phyloP scores from a whole-genome alignment of 2,888 invertebrate genomes.

The Eubasilissa splendida region DNA sequence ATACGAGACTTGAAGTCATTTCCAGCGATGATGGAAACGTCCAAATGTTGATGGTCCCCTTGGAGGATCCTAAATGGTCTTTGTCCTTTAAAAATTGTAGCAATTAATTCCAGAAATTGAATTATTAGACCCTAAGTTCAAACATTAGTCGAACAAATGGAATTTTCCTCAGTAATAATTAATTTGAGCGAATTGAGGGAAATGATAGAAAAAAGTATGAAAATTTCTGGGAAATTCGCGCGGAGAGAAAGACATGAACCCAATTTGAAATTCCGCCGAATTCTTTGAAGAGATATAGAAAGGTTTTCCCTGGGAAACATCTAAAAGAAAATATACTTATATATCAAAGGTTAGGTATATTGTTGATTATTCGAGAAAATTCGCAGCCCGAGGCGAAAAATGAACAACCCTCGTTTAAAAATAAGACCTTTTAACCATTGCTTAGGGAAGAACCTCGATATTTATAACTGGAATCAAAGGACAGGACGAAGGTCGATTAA shows the following conservation, averaged over 20 bases:
- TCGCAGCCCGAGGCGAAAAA: too few relatives aligned
- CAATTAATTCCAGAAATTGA: slow-evolving; percentile 25
- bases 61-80: slow-evolving; percentile 1
- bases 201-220: slow-evolving; percentile 11
- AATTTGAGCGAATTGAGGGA: background rate
- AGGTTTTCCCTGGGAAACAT: background rate
- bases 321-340: background rate
- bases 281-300: background rate
- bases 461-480: too few relatives aligned
- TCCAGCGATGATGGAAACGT: background rate
- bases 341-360: too few relatives aligned
- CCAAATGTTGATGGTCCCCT: slow-evolving; percentile 2
- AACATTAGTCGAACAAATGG: background rate
- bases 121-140: slow-evolving; percentile 6
- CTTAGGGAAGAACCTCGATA: too few relatives aligned
- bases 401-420: too few relatives aligned
- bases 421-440: too few relatives aligned
- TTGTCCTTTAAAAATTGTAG: slow-evolving; percentile 9
- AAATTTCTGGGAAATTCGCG: background rate
- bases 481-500: too few relatives aligned
- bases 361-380: too few relatives aligned
- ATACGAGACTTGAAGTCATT: background rate
- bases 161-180: background rate
- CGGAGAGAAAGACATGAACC: background rate
- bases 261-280: slow-evolving; percentile 5